Conservation (phyloP, 2,797 vertebrate genomes). For the Protonibea diacanthus region DNA sequence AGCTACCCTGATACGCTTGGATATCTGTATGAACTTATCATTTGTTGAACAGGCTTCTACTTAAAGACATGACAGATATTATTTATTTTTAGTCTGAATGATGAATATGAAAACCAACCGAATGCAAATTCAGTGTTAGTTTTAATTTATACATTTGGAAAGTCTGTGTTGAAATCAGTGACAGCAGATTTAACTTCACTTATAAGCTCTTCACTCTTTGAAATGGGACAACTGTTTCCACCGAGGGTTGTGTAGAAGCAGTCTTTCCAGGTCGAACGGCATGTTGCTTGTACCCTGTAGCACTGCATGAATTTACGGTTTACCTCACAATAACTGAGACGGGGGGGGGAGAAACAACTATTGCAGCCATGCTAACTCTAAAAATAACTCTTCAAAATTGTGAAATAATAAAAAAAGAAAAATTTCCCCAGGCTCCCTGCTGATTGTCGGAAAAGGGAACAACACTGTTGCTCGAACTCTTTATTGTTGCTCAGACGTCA, state of each 20-base stretch:
- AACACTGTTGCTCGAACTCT: not conserved
- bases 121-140: not conserved
- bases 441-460: not conserved
- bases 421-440: not conserved
- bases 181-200: not conserved
- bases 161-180: not conserved
- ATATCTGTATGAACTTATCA: not conserved
- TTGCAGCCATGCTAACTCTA: not conserved
- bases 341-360: not conserved
- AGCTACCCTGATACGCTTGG: not conserved
- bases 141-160: not conserved
- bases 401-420: not conserved
- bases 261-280: not conserved
- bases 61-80: not conserved
- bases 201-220: not conserved
- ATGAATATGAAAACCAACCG: not conserved
- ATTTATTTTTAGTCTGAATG: not conserved
- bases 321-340: not conserved
- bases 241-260: not conserved
- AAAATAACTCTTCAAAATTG: slow-evolving; percentile 21
- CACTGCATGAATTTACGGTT: not conserved
- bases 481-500: slow-evolving; percentile 4
- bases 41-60: not conserved
- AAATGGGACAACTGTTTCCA: not conserved
- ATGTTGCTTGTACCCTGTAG: not conserved